These are phyloP conservation scores for Silurus glanis DNA, from an alignment of 2,113 vertebrate species.

Conservation along the genomic window DNA sequence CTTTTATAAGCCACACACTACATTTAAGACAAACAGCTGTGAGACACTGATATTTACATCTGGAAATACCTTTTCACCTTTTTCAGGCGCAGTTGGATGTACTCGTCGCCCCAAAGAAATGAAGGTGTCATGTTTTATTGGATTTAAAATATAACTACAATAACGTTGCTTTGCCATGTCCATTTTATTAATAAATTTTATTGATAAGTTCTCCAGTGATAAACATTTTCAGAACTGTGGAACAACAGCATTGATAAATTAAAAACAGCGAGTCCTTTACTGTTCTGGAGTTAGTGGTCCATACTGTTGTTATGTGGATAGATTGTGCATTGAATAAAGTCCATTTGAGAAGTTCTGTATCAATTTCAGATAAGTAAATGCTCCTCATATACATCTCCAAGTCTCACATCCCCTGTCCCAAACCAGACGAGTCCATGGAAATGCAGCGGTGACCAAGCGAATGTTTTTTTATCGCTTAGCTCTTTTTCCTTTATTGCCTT, in stretches of 20 bases:
- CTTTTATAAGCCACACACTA: neutral
- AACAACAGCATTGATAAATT: neutral
- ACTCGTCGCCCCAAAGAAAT: conserved; percentile 79
- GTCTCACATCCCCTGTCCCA: conserved; percentile 7
- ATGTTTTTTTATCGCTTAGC: conserved; percentile 73
- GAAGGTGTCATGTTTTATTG: conserved; percentile 48
- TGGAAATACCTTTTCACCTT: conserved; percentile 1
- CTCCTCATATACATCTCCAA: conserved; percentile 13
- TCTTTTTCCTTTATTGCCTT: conserved; percentile 73
- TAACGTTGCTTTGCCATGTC: neutral
- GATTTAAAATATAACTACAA: neutral
- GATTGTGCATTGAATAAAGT: conserved; percentile 38
- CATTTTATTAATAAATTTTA: neutral
- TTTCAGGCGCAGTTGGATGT: conserved; percentile 87
- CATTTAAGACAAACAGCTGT: neutral
- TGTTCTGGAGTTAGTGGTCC: neutral
- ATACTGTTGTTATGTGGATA: conserved; percentile 7
- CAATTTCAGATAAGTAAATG: conserved; percentile 28
- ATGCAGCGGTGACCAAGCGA: conserved; percentile 57
- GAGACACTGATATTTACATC: neutral
- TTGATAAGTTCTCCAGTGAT: neutral
- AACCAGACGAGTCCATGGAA: conserved; percentile 44
- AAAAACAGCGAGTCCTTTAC: neutral
- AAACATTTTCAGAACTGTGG: conserved; percentile 6
- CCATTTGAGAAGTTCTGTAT: conserved; percentile 9